Conservation (phyloP, 2,797 vertebrate species). For the Phrynocephalus forsythii region DNA sequence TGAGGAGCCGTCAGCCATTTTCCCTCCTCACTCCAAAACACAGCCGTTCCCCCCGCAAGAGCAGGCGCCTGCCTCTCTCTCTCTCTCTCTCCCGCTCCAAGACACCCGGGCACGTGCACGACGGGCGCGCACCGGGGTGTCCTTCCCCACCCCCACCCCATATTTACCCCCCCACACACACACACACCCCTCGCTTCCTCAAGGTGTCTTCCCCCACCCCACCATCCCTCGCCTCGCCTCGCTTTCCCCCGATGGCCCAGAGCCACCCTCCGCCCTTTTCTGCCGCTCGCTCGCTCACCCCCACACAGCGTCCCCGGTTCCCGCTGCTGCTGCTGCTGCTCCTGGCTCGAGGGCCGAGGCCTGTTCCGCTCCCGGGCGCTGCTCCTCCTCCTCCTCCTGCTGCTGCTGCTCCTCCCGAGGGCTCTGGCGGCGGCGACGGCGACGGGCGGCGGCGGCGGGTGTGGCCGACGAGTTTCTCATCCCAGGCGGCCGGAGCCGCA, state of each 20-base stretch:
- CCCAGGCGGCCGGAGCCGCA: constrained; percentile 55
- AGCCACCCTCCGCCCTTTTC: constrained; percentile 9
- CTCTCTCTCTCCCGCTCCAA: no score
- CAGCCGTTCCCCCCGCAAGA: constrained; percentile 63
- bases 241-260: not conserved
- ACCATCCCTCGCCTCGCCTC: no score
- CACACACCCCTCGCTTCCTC: not conserved
- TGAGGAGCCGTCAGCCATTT: constrained; percentile 80
- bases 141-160: no score
- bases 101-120: not conserved
- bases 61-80: no score
- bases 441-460: constrained; percentile 30
- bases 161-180: not conserved
- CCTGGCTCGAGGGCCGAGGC: constrained; percentile 53
- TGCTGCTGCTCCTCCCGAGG: not conserved
- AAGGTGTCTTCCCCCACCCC: no score
- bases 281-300: constrained; percentile 70
- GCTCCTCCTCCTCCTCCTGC: not conserved
- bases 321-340: constrained; percentile 54
- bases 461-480: constrained; percentile 65
- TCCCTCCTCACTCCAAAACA: constrained; percentile 79
- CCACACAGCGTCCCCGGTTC: constrained; percentile 68
- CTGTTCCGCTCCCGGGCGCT: constrained; percentile 49
- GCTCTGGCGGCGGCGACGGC: constrained; percentile 8
- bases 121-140: no score